phyloP scores from a whole-genome alignment of 2,113 vertebrate species.

The Calidris pygmaea region DNA sequence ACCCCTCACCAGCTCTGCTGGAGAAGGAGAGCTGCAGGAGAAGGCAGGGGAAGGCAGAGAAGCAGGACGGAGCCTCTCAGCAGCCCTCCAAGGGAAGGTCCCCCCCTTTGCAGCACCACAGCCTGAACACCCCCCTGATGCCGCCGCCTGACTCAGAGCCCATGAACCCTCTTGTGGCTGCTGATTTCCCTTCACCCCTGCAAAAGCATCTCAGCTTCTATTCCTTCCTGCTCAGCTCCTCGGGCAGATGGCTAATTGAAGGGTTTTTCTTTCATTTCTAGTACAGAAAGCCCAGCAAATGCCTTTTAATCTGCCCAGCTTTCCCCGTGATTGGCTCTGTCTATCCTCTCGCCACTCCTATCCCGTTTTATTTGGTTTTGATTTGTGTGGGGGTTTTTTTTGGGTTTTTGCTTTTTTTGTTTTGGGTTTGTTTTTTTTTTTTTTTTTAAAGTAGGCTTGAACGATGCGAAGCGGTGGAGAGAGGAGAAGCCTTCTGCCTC shows the following conservation, averaged over 20 bases:
- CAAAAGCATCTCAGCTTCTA: slow-evolving; percentile 12
- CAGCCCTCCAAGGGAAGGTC: neutral
- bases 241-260: slow-evolving; percentile 1
- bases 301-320: slow-evolving; percentile 46
- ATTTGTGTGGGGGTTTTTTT: neutral
- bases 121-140: neutral
- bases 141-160: neutral
- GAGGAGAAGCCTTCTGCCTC: slow-evolving; percentile 47
- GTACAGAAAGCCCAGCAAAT: slow-evolving; percentile 23
- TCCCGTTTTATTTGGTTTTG: neutral
- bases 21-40: neutral
- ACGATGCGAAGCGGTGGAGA: slow-evolving; percentile 12
- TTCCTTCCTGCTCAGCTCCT: slow-evolving; percentile 16
- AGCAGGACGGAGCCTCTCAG: neutral
- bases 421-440: neutral
- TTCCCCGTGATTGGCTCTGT: slow-evolving; percentile 2
- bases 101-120: neutral
- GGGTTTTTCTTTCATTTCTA: slow-evolving; percentile 19
- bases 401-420: neutral
- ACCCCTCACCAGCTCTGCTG: neutral
- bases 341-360: neutral
- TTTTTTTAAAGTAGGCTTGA: neutral
- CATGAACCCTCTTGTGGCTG: neutral
- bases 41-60: neutral
- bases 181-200: neutral